Evolutionary conservation across 2,888 invertebrate genomes (phyloP).

Genomic region (Choristoneura rosaceana): DNA sequence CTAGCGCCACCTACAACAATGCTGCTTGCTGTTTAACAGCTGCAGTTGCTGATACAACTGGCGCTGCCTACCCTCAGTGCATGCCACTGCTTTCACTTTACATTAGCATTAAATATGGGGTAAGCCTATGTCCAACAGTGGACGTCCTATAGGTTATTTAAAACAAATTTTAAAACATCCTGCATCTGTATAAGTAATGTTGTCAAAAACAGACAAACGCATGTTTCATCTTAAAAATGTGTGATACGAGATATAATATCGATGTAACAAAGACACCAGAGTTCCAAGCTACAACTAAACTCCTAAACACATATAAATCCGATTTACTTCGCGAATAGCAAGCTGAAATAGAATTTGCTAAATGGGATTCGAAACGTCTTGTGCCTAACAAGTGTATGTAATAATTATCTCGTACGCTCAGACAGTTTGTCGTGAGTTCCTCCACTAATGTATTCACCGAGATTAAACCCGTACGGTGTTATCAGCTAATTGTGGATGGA

Average conservation of each 20-base stretch:
- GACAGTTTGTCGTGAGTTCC: constrained; percentile 9
- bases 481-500: constrained; percentile 45
- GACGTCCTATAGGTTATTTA: too few relatives aligned
- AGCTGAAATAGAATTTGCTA: constrained; percentile 15
- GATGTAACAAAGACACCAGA: background rate
- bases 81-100: too few relatives aligned
- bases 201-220: background rate
- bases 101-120: too few relatives aligned
- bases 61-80: too few relatives aligned
- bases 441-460: constrained; percentile 42
- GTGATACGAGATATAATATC: background rate
- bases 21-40: too few relatives aligned
- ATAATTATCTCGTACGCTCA: constrained; percentile 21
- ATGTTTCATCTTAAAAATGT: background rate
- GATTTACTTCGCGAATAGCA: constrained; percentile 1
- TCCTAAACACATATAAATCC: background rate
- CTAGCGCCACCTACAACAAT: too few relatives aligned
- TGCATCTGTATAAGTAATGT: too few relatives aligned
- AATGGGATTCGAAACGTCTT: constrained; percentile 17
- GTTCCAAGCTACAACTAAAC: constrained; percentile 22
- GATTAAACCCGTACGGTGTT: constrained; percentile 44
- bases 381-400: constrained; percentile 21
- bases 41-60: too few relatives aligned
- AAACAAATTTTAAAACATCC: too few relatives aligned
- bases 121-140: too few relatives aligned